Percentiles rank a stretch among this genome's conserved stretches.
Conservation (phyloP, 2,113 vertebrate species). For the Burhinus bistriatus region DNA sequence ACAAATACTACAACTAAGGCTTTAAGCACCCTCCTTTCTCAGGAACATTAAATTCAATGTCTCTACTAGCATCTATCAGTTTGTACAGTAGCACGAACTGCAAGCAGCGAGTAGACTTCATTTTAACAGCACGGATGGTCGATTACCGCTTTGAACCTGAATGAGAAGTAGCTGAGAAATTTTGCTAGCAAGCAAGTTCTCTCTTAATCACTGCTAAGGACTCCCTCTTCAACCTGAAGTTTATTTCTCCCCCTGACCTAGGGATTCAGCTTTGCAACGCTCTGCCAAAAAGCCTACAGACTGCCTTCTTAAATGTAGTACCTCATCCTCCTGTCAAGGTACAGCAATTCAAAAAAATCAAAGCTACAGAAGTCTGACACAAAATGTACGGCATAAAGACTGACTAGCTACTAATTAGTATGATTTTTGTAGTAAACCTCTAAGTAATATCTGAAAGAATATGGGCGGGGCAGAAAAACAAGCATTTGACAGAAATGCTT, state of each 20-base stretch:
- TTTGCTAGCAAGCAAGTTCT: background rate
- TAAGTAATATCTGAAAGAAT: background rate
- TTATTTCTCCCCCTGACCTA: background rate
- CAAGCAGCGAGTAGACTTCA: background rate
- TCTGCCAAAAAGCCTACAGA: background rate
- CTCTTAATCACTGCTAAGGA: background rate
- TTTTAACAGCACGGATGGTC: background rate
- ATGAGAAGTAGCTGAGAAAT: background rate
- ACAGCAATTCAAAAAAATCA: background rate
- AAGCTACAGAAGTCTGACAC: background rate
- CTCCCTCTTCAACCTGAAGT: background rate
- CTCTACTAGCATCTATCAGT: background rate
- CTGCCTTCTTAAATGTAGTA: background rate
- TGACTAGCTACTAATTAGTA: background rate
- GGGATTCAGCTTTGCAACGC: background rate
- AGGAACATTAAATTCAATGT: background rate
- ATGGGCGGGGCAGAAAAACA: background rate
- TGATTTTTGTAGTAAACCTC: background rate
- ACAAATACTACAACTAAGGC: background rate
- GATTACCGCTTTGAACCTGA: background rate
- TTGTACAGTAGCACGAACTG: background rate
- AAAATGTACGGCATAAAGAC: background rate
- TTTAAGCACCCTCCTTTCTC: background rate
- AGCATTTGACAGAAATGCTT: background rate
- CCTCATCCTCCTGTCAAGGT: background rate